Evolutionary conservation across 1,140 invertebrate species (phyloP), one percentile per base, ranked within the genome.

Genomic region (Lepidurus apus): DNA sequence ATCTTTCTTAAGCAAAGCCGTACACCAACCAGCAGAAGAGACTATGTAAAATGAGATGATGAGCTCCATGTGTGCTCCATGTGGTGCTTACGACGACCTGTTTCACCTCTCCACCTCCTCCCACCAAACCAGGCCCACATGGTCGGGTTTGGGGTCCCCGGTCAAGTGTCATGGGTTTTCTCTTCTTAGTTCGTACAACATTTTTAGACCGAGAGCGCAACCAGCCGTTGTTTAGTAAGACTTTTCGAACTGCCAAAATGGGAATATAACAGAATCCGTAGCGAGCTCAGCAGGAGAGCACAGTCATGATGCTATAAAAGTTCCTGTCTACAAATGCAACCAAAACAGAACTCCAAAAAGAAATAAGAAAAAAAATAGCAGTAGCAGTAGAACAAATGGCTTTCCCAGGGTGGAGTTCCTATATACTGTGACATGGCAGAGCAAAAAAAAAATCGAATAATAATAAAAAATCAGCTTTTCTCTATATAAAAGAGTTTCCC

Each of bases 81-180:
- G 53, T 65, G 53, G n/a, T 65, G 53, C 21, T 8, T 65, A 65
- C 53, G 53, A 17, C 53, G 53, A 65, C 53, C 53, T 65, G 53
- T 65, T 65, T 65, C 53, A 65, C 53, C 53, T 65, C 53, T 21
- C 21, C 53, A 13, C 53, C 53, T 21, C 17, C 53, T 65, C 5
- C n/a, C 53, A 65, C 53, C 53, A 47, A 47, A 65, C 53, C 53
- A 65, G 53, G 53, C 53, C 53, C 53, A 65, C 53, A 65, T 65
- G 53, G 53, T n/a, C 21, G 13, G 6, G 47, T n/a, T 65, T 65
- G 47, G 47, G 47, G 13, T 65, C 53, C 53, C 53, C 21, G 53
- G 53, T 65, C 53, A 65, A 65, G 53, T 65, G 53, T 65, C 53
- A 65, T 65, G 17, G 53, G 53, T 13, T 21, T 65, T 65, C 10